Conservation (phyloP, 2,888 invertebrate genomes). For the Rhamphomyia laevipes region DNA sequence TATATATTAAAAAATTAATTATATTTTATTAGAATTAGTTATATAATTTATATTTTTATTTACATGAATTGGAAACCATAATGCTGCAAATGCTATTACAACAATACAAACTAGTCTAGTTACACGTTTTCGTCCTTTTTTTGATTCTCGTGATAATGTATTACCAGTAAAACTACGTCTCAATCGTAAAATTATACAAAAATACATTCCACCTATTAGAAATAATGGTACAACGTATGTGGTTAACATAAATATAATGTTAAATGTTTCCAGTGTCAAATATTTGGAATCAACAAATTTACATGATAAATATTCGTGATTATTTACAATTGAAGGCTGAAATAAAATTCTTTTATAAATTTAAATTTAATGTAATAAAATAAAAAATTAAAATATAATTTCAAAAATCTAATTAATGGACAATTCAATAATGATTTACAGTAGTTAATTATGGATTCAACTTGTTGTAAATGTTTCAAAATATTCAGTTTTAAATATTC, state of each 20-base stretch:
- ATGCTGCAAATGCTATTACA: conserved; percentile 84
- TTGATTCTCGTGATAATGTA: conserved; percentile 59
- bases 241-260: conserved; percentile 71
- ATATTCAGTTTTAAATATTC: no score
- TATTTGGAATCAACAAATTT: conserved; percentile 47
- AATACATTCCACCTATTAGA: conserved; percentile 75
- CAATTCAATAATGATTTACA: no score
- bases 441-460: no score
- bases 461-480: no score
- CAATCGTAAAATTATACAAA: conserved; percentile 75
- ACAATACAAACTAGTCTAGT: conserved; percentile 85
- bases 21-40: neutral
- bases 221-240: conserved; percentile 79
- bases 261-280: conserved; percentile 35
- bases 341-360: no score
- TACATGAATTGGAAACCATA: conserved; percentile 91
- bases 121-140: conserved; percentile 73
- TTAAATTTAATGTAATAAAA: no score
- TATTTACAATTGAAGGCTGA: no score
- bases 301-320: conserved; percentile 28
- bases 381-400: no score
- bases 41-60: conserved; percentile 15
- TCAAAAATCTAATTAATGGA: no score
- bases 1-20: neutral
- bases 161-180: conserved; percentile 73